Evolutionary conservation across 2,888 invertebrate genomes (phyloP).

Genomic region (Liopterus haemorrhoidalis): DNA sequence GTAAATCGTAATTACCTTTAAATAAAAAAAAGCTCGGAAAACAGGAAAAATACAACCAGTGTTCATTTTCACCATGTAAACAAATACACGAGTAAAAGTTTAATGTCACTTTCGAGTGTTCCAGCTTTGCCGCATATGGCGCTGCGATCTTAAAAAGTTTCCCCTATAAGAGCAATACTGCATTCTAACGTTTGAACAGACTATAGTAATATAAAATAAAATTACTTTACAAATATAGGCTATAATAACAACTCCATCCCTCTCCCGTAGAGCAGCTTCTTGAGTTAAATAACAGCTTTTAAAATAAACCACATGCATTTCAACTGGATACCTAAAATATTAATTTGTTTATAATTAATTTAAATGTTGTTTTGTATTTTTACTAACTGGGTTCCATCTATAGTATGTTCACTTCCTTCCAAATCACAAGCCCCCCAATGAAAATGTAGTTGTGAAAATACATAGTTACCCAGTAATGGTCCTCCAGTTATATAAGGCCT

Average conservation of each 20-base stretch:
- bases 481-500: constrained; percentile 56
- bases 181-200: too few species aligned
- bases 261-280: constrained; percentile 54
- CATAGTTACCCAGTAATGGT: constrained; percentile 55
- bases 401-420: constrained; percentile 60
- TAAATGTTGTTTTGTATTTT: constrained; percentile 7
- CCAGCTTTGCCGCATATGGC: too few species aligned
- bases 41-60: too few species aligned
- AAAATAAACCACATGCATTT: constrained; percentile 59
- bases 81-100: too few species aligned
- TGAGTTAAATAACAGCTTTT: constrained; percentile 56
- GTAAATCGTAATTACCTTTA: too few species aligned
- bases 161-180: too few species aligned
- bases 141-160: too few species aligned
- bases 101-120: too few species aligned
- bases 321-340: constrained; percentile 50
- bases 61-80: too few species aligned
- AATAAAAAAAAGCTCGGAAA: too few species aligned
- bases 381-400: constrained; percentile 47
- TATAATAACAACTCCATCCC: constrained; percentile 53
- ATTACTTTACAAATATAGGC: constrained; percentile 52
- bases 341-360: not conserved
- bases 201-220: too few species aligned
- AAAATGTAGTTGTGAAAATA: constrained; percentile 62
- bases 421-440: constrained; percentile 61